Evolutionary conservation across 2,113 vertebrate species (phyloP), one percentile per base, ranked within the genome.

Genomic region (Hydrolagus affinis): DNA sequence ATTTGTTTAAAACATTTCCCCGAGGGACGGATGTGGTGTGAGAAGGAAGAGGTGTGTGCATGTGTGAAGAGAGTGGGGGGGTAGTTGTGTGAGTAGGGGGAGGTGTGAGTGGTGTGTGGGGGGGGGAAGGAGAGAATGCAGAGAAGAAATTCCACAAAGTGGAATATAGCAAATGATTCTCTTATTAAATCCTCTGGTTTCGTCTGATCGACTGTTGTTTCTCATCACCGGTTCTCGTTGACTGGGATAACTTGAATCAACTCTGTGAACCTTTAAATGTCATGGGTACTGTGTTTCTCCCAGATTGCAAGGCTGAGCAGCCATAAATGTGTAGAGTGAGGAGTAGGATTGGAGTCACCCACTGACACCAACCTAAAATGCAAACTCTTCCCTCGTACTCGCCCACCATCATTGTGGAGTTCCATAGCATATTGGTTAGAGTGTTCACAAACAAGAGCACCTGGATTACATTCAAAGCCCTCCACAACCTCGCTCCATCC

Each of bases 1-100:
- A 74, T 74, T 74, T 74, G 72, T 74, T 74, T 74, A 74, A 74
- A 30, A 74, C 15, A 80, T 10, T 25, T n/a, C 44, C 76, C 59
- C 0, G 59, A 62, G 76, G 76, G 21, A 6, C 44, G 44, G 44
- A 44, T 1, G 44, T 44, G 44, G 44, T 44, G 44, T 44, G 44
- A 44, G 44, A 6, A 44, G 44, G 44, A 6, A 6, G 44, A 44
- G 44, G 44, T 44, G 44, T 44, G 44, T 44, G 44, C 6, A 6
- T 44, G 44, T 44, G 44, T 44, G 44, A 6, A 44, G 44, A n/a
- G n/a, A n/a, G n/a, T n/a, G n/a, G n/a, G n/a, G n/a, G n/a, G n/a
- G n/a, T n/a, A n/a, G n/a, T n/a, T n/a, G n/a, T n/a, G n/a, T n/a
- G n/a, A n/a, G n/a, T n/a, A n/a, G n/a, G n/a, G n/a, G n/a, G n/a